Conservation (phyloP, 23 tunicate species). For the Halocynthia aurantium region DNA sequence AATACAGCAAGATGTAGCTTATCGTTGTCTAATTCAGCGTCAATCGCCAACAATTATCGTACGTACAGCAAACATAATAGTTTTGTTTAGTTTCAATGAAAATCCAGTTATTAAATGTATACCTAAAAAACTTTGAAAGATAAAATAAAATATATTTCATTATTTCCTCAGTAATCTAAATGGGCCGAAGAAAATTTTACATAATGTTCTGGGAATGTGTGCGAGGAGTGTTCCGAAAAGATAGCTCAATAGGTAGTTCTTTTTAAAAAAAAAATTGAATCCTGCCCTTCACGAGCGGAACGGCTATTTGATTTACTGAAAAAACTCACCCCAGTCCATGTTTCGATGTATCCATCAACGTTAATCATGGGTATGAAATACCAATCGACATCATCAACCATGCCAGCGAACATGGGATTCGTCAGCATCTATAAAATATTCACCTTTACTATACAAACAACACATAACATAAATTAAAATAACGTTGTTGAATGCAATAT, state of each 20-base stretch:
- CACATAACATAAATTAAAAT: not conserved
- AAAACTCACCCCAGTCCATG: slow-evolving; percentile 26
- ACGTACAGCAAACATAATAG: too few species aligned
- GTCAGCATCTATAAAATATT: slow-evolving; percentile 35
- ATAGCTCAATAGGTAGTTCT: not conserved
- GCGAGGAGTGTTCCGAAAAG: too few species aligned
- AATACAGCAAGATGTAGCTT: too few species aligned
- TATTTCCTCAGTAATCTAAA: too few species aligned
- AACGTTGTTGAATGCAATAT: not conserved
- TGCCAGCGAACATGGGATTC: slow-evolving; percentile 22
- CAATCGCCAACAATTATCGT: too few species aligned
- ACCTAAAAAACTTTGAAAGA: too few species aligned
- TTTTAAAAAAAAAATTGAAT: not conserved
- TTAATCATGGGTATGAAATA: slow-evolving; percentile 56
- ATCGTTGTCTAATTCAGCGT: too few species aligned
- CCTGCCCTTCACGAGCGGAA: not conserved
- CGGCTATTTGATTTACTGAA: not conserved
- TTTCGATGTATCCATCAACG: slow-evolving; percentile 50
- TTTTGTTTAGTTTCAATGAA: too few species aligned
- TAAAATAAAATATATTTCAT: too few species aligned
- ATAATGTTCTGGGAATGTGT: too few species aligned
- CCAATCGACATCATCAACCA: slow-evolving; percentile 52
- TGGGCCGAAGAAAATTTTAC: too few species aligned
- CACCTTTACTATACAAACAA: not conserved
- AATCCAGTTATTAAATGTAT: too few species aligned